Conservation (phyloP, 2,113 vertebrate species). For the Nothobranchius furzeri region DNA sequence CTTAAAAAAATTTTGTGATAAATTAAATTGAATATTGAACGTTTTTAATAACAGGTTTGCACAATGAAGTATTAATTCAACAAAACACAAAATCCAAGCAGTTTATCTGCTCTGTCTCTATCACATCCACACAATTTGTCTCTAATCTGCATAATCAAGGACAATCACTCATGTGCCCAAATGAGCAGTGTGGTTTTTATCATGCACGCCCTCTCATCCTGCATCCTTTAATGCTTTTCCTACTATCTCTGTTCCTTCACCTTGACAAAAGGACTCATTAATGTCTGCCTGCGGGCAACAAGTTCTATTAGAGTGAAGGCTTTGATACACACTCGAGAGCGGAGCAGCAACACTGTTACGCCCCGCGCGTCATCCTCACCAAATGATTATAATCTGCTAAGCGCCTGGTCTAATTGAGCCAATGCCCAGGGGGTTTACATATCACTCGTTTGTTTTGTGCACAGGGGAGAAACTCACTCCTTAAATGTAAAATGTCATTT, state of each 20-base stretch:
- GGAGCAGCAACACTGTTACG: conserved; percentile 24
- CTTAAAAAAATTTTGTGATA: neutral
- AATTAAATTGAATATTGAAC: neutral
- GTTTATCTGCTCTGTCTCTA: conserved; percentile 3
- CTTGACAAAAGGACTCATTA: conserved; percentile 59
- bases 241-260: conserved; percentile 53
- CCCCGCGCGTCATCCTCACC: conserved; percentile 43
- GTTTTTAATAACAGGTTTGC: neutral
- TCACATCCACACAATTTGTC: conserved; percentile 22
- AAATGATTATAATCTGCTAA: conserved; percentile 64
- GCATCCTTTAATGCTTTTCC: conserved; percentile 45
- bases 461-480: conserved; percentile 25
- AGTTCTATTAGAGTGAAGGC: conserved; percentile 46
- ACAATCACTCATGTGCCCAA: conserved; percentile 18
- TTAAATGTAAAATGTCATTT: conserved; percentile 29
- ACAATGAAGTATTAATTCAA: neutral
- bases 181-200: conserved; percentile 21
- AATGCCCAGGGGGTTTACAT: conserved; percentile 54
- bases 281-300: conserved; percentile 49
- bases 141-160: conserved; percentile 18
- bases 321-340: conserved; percentile 28
- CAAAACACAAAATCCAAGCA: conserved; percentile 16
- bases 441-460: conserved; percentile 44
- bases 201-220: conserved; percentile 8
- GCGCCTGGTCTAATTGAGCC: conserved; percentile 47